phyloP scores from a whole-genome alignment of 53 echinoderm and acorn worm species.

The Patiria pectinifera region DNA sequence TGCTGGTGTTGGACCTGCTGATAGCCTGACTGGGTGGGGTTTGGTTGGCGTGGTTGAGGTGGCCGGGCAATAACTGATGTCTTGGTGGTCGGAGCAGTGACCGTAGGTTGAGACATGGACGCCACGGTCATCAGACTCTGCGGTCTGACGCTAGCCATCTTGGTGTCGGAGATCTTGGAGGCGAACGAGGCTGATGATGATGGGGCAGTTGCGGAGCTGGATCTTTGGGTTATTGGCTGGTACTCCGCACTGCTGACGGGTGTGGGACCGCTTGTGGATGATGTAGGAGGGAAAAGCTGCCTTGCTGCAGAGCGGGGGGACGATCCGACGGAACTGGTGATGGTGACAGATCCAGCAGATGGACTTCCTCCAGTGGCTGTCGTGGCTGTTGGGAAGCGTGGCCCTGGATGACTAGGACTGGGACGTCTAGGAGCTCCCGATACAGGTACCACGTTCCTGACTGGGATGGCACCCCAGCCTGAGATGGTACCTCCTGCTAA shows the following conservation, averaged over 20 bases:
- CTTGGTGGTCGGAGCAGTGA: slow-evolving; percentile 37
- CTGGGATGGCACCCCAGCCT: slow-evolving; percentile 61
- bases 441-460: slow-evolving; percentile 54
- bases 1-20: slow-evolving; percentile 45
- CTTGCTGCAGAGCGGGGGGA: slow-evolving; percentile 64
- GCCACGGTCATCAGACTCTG: slow-evolving; percentile 59
- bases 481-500: slow-evolving; percentile 47
- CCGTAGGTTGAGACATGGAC: slow-evolving; percentile 42
- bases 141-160: slow-evolving; percentile 57
- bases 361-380: slow-evolving; percentile 40
- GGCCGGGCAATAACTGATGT: slow-evolving; percentile 42
- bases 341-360: slow-evolving; percentile 34
- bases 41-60: slow-evolving; percentile 25
- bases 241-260: slow-evolving; percentile 11
- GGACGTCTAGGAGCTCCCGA: slow-evolving; percentile 38
- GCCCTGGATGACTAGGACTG: slow-evolving; percentile 29
- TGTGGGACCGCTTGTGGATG: slow-evolving; percentile 7
- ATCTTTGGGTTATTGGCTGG: slow-evolving; percentile 45
- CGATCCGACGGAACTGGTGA: slow-evolving; percentile 48
- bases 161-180: slow-evolving; percentile 75
- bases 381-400: slow-evolving; percentile 44
- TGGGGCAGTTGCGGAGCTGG: slow-evolving; percentile 44
- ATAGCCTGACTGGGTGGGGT: slow-evolving; percentile 44
- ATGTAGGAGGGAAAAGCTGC: slow-evolving; percentile 58
- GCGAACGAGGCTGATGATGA: slow-evolving; percentile 61